phyloP scores from a whole-genome alignment of 2,113 vertebrate genomes.

The Leptodactylus fuscus region DNA sequence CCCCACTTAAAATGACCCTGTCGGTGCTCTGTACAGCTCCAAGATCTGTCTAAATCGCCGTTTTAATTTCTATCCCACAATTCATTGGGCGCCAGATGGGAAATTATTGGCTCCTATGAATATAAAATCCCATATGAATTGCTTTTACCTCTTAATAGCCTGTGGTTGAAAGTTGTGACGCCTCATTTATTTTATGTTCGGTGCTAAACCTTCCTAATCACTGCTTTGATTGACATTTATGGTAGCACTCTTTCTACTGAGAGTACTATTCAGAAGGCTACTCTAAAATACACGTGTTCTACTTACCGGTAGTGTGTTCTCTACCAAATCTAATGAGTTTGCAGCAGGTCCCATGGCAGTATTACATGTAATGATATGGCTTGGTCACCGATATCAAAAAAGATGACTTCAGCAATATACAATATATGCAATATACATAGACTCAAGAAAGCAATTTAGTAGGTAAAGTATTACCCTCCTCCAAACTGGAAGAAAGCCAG shows the following conservation, averaged over 20 bases:
- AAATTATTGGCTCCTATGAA: conserved; percentile 27
- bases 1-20: neutral
- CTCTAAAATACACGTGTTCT: neutral
- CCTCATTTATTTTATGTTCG: conserved; percentile 17
- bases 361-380: neutral
- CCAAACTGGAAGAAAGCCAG: no score
- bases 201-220: neutral
- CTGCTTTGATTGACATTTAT: neutral
- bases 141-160: conserved; percentile 12
- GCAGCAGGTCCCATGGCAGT: neutral
- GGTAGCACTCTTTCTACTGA: neutral
- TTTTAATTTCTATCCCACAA: neutral
- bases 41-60: neutral
- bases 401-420: neutral
- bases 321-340: neutral
- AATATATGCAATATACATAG: no score
- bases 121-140: conserved; percentile 16
- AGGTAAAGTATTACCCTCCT: no score
- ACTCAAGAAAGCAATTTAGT: no score
- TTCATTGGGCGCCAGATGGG: conserved; percentile 20
- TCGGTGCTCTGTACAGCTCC: neutral
- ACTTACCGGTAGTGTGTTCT: neutral
- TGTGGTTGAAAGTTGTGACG: neutral
- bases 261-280: neutral
- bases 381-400: neutral